Evolutionary conservation across 2,113 vertebrate genomes (phyloP), one percentile per base, ranked within the genome.

Genomic region (Acrocephalus arundinaceus): DNA sequence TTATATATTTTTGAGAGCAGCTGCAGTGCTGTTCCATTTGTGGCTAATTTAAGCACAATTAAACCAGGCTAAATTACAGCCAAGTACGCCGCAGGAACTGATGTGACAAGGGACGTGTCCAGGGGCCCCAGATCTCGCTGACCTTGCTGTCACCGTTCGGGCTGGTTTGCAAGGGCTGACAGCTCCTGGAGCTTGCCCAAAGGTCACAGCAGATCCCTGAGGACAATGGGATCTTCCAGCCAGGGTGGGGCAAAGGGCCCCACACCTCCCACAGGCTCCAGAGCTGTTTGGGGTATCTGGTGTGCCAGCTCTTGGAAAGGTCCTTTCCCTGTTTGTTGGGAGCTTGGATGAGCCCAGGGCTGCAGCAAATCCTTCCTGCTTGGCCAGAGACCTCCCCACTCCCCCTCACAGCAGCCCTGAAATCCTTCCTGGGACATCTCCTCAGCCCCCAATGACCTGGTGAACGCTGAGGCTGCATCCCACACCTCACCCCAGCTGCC

Each of bases 41-140:
- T 55, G 79, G 58, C 85, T 97, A 95, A 97, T 97, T 94, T 94
- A 91, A 94, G 87, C 13, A 15, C 96, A 94, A 96, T 97, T 95
- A 97, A 96, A 88, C 33, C 2, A 3, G 65, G 76, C 90, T 86
- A 88, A 96, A 96, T 95, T 89, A 78, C 58, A 94, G 91, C 58
- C 13, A 10, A 96, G 73, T 21, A 43, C 0, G 0, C 77, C 0
- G 0, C 1, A 35, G 79, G 85, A 95, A 28, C 49, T 37, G 72
- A 75, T 87, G 66, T 89, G 88, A 91, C 87, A 62, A 63, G 75
- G 78, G 86, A 88, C 2, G 6, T 67, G 81, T 59, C 83, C 65
- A 22, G 73, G 75, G 85, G 63, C 68, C 78, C 81, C 57, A 77
- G 27, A 41, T 82, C 82, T 63, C 4, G 1, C 91, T 91, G 91